A percentile compares a stretch with the other conserved stretches of the same genome.
Conservation (phyloP, 2,113 vertebrate genomes). For the Sardina pilchardus region DNA sequence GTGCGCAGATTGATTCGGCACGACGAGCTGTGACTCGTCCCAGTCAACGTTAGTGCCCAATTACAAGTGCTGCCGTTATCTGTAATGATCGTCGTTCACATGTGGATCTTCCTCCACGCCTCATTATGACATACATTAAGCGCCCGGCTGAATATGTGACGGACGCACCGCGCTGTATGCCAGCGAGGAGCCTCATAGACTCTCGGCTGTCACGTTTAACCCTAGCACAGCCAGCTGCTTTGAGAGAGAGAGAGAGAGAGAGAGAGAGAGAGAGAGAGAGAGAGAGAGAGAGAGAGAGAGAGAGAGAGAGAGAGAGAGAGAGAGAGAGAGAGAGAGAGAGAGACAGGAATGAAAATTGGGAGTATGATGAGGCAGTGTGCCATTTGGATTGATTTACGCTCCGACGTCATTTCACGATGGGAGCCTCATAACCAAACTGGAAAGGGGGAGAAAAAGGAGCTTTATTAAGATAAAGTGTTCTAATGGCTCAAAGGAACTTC, state of each 20-base stretch:
- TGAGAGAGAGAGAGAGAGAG: neutral
- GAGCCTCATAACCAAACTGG: neutral
- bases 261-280: no score
- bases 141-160: neutral
- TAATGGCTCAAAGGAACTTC: slow-evolving; percentile 12
- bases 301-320: no score
- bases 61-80: slow-evolving; percentile 3
- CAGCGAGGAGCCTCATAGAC: neutral
- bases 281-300: no score
- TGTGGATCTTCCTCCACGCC: neutral
- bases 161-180: neutral
- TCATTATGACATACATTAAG: slow-evolving; percentile 9
- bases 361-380: neutral
- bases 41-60: slow-evolving; percentile 4
- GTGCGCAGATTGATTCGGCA: neutral
- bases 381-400: neutral
- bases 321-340: no score
- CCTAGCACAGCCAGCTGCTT: neutral
- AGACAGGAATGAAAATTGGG: neutral
- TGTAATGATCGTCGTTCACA: neutral
- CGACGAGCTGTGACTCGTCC: neutral
- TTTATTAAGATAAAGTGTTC: slow-evolving; percentile 15
- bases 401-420: neutral
- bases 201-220: neutral
- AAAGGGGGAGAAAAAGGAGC: neutral